phyloP scores from a whole-genome alignment of 92 coral and sea anemone species.

The Siderastrea siderea region DNA sequence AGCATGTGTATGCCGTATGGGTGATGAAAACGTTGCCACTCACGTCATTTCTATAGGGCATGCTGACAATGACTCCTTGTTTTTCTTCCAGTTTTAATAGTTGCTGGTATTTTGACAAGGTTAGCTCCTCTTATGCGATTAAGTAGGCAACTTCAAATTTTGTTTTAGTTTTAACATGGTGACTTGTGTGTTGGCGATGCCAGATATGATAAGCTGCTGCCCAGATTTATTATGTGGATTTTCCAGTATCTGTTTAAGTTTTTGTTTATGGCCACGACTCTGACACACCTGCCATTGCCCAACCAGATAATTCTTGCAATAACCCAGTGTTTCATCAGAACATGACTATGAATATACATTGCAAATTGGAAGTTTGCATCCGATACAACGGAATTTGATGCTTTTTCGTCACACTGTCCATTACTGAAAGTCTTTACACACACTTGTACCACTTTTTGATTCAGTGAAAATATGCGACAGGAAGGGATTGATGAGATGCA shows the following conservation, averaged over 20 bases:
- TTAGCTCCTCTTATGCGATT: conserved; percentile 76
- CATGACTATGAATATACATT: conserved; percentile 74
- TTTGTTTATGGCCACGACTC: conserved; percentile 52
- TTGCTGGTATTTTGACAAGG: conserved; percentile 64
- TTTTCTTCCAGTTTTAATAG: conserved; percentile 69
- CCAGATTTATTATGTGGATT: conserved; percentile 80
- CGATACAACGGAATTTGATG: conserved; percentile 60
- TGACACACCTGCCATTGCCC: conserved; percentile 75
- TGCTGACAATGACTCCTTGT: conserved; percentile 59
- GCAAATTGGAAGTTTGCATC: conserved; percentile 70
- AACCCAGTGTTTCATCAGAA: conserved; percentile 79
- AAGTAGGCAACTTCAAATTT: conserved; percentile 79
- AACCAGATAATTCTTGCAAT: conserved; percentile 63
- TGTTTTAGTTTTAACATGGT: conserved; percentile 47
- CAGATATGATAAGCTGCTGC: conserved; percentile 60
- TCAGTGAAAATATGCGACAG: too few relatives aligned
- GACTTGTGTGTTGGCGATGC: conserved; percentile 70
- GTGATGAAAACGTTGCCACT: conserved; percentile 73
- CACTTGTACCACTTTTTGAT: too few relatives aligned
- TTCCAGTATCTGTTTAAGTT: background rate
- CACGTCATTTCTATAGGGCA: conserved; percentile 58
- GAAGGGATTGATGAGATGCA: too few relatives aligned
- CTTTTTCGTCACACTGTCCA: conserved; percentile 67
- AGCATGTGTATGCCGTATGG: too few relatives aligned
- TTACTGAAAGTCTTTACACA: background rate